Evolutionary conservation across 2,888 invertebrate species (phyloP).

Genomic region (Cheilosia soror): DNA sequence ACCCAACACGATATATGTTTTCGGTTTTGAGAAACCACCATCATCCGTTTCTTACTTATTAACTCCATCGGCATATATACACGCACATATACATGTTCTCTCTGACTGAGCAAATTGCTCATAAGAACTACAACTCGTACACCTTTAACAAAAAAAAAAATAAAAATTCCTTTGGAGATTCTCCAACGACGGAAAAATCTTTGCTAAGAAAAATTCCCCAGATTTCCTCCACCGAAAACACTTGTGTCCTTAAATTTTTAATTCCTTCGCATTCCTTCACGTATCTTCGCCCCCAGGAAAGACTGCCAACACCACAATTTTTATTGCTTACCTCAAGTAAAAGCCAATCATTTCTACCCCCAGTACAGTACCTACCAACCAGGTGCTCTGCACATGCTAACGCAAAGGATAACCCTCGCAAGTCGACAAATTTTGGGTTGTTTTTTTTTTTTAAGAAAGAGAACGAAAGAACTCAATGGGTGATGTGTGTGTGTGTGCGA

Average conservation of each 20-base stretch:
- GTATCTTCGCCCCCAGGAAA: constrained; percentile 24
- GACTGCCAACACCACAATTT: constrained; percentile 66
- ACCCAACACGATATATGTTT: neutral
- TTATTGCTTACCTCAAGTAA: constrained; percentile 75
- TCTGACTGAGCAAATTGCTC: neutral
- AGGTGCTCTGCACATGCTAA: constrained; percentile 56
- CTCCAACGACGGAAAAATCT: constrained; percentile 44
- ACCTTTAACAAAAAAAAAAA: neutral
- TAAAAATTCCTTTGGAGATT: constrained; percentile 57
- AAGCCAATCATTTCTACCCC: constrained; percentile 71
- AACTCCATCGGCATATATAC: constrained; percentile 19
- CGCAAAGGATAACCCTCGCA: constrained; percentile 53
- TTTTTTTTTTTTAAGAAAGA: neutral
- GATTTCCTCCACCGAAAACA: constrained; percentile 59
- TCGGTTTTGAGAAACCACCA: constrained; percentile 2
- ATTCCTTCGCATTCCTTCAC: constrained; percentile 69
- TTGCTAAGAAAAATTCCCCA: constrained; percentile 54
- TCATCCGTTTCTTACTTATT: constrained; percentile 31
- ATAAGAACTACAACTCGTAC: constrained; percentile 10
- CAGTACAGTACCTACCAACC: constrained; percentile 2
- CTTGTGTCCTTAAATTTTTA: constrained; percentile 73
- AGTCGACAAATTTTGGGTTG: constrained; percentile 52
- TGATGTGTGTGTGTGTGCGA: constrained; percentile 4
- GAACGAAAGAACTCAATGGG: neutral
- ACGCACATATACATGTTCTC: neutral